These are phyloP conservation scores for Halocaridina rubra DNA, from an alignment of 2,888 invertebrate species.

Conservation along the genomic window DNA sequence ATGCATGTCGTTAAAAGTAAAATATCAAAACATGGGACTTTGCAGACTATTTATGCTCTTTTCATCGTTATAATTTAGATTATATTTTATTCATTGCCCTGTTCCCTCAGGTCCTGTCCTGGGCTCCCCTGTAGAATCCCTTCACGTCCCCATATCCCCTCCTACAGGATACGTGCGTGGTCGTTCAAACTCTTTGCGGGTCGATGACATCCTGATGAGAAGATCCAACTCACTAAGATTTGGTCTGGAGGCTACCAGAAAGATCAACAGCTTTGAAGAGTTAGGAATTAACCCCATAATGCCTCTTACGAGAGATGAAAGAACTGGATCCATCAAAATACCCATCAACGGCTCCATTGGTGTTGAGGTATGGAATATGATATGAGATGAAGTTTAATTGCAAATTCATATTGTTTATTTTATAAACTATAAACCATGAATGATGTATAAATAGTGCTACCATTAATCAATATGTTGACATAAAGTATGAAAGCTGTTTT, in stretches of 20 bases:
- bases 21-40: too few species aligned
- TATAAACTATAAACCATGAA: too few species aligned
- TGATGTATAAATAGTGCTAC: too few species aligned
- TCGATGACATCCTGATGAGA: conserved; percentile 85
- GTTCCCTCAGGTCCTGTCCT: conserved; percentile 42
- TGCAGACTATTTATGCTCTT: not conserved
- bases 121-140: conserved; percentile 45
- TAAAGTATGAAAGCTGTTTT: too few species aligned
- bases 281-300: conserved; percentile 63
- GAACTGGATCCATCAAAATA: conserved; percentile 77
- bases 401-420: too few species aligned
- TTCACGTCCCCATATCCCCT: conserved; percentile 55
- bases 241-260: conserved; percentile 72
- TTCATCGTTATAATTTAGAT: not conserved
- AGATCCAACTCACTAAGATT: conserved; percentile 87
- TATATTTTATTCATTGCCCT: conserved; percentile 19
- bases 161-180: conserved; percentile 72
- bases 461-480: too few species aligned
- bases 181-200: conserved; percentile 86
- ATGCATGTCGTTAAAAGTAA: too few species aligned
- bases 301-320: conserved; percentile 44
- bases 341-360: conserved; percentile 88
- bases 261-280: conserved; percentile 64
- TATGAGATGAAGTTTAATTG: too few species aligned
- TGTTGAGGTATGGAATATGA: conserved; percentile 77